phyloP scores from a whole-genome alignment of 2,888 invertebrate genomes.

The Linyphia triangularis region DNA sequence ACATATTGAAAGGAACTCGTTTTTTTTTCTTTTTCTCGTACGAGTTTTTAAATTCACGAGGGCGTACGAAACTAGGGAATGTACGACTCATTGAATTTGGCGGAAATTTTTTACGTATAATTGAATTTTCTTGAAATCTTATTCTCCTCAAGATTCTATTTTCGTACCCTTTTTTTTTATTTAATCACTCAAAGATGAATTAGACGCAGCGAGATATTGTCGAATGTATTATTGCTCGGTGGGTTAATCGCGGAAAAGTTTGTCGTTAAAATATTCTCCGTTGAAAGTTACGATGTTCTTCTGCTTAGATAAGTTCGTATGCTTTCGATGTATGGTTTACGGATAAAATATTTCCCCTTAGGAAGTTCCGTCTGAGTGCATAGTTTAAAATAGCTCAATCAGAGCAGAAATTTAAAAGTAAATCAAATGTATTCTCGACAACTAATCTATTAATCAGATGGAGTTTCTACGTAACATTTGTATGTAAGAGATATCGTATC shows the following conservation, averaged over 20 bases:
- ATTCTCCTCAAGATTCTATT: too few relatives aligned
- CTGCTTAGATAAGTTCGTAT: background rate
- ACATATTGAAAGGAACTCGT: background rate
- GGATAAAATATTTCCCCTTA: too few relatives aligned
- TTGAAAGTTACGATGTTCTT: constrained; percentile 13
- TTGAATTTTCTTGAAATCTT: constrained; percentile 57
- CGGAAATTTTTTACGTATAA: constrained; percentile 64
- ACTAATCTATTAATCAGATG: constrained; percentile 4
- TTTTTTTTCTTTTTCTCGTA: background rate
- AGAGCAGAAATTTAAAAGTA: constrained; percentile 3
- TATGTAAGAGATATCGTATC: too few relatives aligned
- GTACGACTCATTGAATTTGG: constrained; percentile 48
- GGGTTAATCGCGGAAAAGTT: constrained; percentile 11
- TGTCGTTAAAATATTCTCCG: constrained; percentile 14
- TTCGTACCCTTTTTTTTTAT: constrained; percentile 14
- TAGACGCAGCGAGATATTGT: constrained; percentile 9
- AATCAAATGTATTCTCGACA: constrained; percentile 9
- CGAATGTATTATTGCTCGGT: constrained; percentile 23
- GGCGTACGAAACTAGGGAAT: background rate
- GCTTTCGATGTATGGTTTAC: too few relatives aligned
- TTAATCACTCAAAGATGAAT: constrained; percentile 26
- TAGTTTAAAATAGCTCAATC: background rate
- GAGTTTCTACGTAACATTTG: background rate
- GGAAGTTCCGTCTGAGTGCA: background rate
- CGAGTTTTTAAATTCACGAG: background rate